Conservation (phyloP, 2,888 invertebrate species). For the Eupithecia subfuscata region DNA sequence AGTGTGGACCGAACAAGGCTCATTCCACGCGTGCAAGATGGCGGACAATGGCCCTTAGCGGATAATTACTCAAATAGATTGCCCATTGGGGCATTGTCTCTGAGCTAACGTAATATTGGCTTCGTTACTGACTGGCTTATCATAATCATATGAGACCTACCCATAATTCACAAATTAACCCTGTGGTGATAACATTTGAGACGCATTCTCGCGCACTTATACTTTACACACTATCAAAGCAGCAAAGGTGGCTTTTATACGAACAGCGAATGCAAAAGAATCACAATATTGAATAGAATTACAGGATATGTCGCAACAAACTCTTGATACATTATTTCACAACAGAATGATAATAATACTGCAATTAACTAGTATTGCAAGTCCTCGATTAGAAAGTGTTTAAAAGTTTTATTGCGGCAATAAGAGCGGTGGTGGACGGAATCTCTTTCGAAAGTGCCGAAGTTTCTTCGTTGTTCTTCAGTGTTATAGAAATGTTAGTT, state of each 20-base stretch:
- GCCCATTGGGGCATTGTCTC: conserved; percentile 82
- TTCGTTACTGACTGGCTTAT: conserved; percentile 65
- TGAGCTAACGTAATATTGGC: conserved; percentile 70
- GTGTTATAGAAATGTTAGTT: conserved; percentile 20
- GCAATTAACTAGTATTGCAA: conserved; percentile 30
- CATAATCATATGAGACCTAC: conserved; percentile 50
- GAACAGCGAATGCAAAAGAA: background rate
- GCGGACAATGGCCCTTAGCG: conserved; percentile 83
- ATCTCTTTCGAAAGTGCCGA: conserved; percentile 34
- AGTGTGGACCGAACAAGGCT: conserved; percentile 76
- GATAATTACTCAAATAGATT: conserved; percentile 84
- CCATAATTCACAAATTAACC: conserved; percentile 27
- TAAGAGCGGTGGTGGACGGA: conserved; percentile 30
- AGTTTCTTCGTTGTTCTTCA: conserved; percentile 39
- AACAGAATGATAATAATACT: background rate
- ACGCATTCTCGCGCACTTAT: background rate
- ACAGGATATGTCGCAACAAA: background rate
- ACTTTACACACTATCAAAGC: background rate
- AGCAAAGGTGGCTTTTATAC: background rate
- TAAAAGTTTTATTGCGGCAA: conserved; percentile 42
- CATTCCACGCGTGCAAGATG: conserved; percentile 81
- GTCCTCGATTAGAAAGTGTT: conserved; percentile 38
- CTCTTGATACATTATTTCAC: background rate
- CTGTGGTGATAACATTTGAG: background rate
- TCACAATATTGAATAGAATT: too few species aligned